Conservation (phyloP, 2,888 invertebrate species). For the Erynnis tages region DNA sequence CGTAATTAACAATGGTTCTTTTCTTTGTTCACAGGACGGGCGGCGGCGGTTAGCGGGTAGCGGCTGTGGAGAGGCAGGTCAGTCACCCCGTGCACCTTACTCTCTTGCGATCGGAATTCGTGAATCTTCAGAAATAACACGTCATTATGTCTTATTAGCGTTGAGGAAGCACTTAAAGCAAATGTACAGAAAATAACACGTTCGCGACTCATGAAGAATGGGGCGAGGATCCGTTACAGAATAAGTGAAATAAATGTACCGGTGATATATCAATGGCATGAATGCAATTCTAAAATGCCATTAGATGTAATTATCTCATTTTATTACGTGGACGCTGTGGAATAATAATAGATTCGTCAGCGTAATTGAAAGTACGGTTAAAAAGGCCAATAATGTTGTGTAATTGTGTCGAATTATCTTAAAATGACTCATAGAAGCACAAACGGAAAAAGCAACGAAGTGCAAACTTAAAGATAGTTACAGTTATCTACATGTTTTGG, state of each 20-base stretch:
- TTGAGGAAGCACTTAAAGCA: conserved; percentile 74
- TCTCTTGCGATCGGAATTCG: conserved; percentile 67
- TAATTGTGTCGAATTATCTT: conserved; percentile 54
- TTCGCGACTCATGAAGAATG: conserved; percentile 53
- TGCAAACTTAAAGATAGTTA: conserved; percentile 58
- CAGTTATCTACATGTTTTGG: conserved; percentile 67
- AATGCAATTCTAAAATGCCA: conserved; percentile 18
- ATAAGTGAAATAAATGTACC: conserved; percentile 55
- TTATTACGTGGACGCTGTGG: conserved; percentile 20
- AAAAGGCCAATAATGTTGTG: conserved; percentile 40
- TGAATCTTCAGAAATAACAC: conserved; percentile 76
- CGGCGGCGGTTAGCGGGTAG: conserved; percentile 59
- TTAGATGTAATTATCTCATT: conserved; percentile 17
- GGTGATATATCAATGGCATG: conserved; percentile 28
- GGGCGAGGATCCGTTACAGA: conserved; percentile 64
- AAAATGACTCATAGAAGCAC: conserved; percentile 53
- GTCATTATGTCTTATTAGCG: conserved; percentile 75
- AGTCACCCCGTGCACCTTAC: conserved; percentile 68
- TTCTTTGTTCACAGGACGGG: conserved; percentile 66
- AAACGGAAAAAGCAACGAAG: conserved; percentile 59
- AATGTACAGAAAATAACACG: conserved; percentile 71
- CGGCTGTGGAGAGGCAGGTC: conserved; percentile 66
- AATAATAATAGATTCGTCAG: conserved; percentile 19
- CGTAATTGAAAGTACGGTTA: conserved; percentile 29
- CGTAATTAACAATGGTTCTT: conserved; percentile 63